Percentiles rank a stretch among this genome's conserved stretches.
phyloP scores from a whole-genome alignment of 2,888 invertebrate genomes.

The Dynastes maya region DNA sequence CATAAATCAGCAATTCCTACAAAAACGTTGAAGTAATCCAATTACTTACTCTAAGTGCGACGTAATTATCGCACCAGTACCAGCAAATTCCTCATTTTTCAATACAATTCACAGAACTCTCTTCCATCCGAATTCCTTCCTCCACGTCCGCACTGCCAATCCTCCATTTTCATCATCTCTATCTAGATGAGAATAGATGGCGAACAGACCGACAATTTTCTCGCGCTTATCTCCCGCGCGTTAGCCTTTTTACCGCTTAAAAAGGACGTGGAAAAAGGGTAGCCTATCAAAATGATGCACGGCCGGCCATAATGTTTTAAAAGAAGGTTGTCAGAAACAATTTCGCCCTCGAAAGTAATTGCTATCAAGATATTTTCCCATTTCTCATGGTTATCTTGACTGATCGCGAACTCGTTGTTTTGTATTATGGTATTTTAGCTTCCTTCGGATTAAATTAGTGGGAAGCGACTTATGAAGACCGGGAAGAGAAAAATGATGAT shows the following conservation, averaged over 20 bases:
- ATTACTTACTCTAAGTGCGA: no score
- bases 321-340: constrained; percentile 33
- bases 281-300: constrained; percentile 37
- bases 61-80: no score
- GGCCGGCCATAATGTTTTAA: constrained; percentile 32
- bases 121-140: no score
- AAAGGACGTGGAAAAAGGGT: constrained; percentile 16
- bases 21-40: no score
- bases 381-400: background rate
- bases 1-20: no score
- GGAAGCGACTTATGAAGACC: no score
- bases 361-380: constrained; percentile 1
- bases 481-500: no score
- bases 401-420: background rate
- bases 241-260: background rate
- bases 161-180: background rate
- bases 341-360: constrained; percentile 23
- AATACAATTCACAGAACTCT: no score
- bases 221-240: background rate
- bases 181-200: background rate
- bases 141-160: background rate
- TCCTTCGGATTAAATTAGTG: no score
- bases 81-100: no score
- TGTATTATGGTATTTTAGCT: background rate
- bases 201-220: constrained; percentile 14